A percentile compares a stretch with the other conserved stretches of the same genome.
Conservation (phyloP, 2,797 vertebrate genomes). For the Brotogeris chrysoptera region DNA sequence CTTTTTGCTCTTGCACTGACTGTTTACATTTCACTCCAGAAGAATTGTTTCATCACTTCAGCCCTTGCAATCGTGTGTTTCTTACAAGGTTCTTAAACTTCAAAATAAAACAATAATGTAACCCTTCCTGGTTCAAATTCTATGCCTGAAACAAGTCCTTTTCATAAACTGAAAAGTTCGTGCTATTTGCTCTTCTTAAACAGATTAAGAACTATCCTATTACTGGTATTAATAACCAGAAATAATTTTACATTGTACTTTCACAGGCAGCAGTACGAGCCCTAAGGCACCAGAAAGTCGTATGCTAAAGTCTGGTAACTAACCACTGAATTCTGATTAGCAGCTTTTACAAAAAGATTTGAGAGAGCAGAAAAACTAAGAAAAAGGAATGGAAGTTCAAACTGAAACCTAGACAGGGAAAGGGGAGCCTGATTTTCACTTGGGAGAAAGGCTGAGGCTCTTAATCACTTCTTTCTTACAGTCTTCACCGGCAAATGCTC, state of each 20-base stretch:
- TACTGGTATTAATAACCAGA: neutral
- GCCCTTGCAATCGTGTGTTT: neutral
- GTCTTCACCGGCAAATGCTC: too few relatives aligned
- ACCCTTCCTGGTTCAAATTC: neutral
- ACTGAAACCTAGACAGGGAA: neutral
- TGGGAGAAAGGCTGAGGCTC: neutral
- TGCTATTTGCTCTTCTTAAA: neutral
- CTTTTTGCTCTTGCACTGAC: neutral
- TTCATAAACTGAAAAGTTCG: neutral
- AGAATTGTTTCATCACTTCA: constrained; percentile 24
- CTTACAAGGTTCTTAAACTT: neutral
- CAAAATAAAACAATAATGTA: neutral
- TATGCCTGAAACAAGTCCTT: neutral
- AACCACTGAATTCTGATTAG: neutral
- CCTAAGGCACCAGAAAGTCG: neutral
- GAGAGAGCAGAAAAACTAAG: neutral
- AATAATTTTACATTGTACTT: neutral
- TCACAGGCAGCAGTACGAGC: neutral
- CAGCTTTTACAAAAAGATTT: neutral
- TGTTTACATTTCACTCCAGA: neutral
- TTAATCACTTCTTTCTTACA: too few relatives aligned
- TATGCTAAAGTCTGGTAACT: neutral
- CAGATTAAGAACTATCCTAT: neutral
- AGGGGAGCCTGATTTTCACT: neutral
- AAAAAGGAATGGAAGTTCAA: neutral